Evolutionary conservation across 2,888 invertebrate species (phyloP).

Genomic region (Camptogramma bilineatum): DNA sequence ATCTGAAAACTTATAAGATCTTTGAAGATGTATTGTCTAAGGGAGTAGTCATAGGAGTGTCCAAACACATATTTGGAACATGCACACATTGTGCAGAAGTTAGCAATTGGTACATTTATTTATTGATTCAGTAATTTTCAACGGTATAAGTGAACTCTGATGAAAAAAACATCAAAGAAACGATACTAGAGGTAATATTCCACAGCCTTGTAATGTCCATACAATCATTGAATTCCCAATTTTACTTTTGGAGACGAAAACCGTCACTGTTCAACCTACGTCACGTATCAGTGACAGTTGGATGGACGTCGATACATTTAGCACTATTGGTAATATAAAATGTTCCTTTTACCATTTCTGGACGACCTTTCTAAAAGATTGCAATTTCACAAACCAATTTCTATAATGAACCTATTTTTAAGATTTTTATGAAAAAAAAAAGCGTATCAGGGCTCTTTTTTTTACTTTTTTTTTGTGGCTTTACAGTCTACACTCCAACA

Average conservation of each 20-base stretch:
- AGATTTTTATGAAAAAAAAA: no score
- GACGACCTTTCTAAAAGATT: conserved; percentile 20
- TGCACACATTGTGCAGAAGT: no score
- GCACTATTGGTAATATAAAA: conserved; percentile 27
- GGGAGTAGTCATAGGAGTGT: no score
- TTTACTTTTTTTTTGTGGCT: no score
- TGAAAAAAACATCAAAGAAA: not conserved
- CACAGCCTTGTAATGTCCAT: not conserved
- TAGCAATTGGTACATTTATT: no score
- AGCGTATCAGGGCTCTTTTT: no score
- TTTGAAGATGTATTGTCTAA: not conserved
- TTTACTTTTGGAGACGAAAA: conserved; percentile 41
- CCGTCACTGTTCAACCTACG: conserved; percentile 57
- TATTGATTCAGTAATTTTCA: no score
- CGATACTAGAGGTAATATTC: not conserved
- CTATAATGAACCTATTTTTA: not conserved
- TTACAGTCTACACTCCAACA: no score
- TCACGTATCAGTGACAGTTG: conserved; percentile 49
- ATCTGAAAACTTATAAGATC: no score
- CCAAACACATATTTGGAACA: no score
- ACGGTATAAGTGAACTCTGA: not conserved
- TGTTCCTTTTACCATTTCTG: conserved; percentile 17
- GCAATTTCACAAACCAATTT: conserved; percentile 19
- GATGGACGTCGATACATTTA: conserved; percentile 41
- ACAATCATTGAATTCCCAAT: not conserved